Evolutionary conservation across 2,797 vertebrate species (phyloP).

Genomic region (Syngnathus rostellatus): DNA sequence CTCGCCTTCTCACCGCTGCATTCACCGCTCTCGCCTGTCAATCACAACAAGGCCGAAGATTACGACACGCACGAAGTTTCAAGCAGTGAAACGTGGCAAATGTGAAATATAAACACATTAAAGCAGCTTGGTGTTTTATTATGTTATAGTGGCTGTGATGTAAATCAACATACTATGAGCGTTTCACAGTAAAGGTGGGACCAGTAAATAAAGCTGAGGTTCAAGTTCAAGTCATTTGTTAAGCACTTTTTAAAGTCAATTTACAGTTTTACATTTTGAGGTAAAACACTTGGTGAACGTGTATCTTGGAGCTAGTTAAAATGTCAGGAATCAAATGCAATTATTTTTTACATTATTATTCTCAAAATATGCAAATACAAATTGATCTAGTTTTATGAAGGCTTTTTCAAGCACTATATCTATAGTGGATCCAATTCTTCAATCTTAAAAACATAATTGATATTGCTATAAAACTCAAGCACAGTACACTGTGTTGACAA

Average conservation of each 20-base stretch:
- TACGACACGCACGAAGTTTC: constrained; percentile 24
- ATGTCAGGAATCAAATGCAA: background rate
- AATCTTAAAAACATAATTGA: background rate
- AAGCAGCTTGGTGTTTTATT: constrained; percentile 1
- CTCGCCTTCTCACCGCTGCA: constrained; percentile 65
- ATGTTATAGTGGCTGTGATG: background rate
- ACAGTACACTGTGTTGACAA: constrained; percentile 31
- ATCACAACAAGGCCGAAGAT: constrained; percentile 37
- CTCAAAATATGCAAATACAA: background rate
- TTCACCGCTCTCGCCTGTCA: constrained; percentile 62
- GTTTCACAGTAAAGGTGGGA: background rate
- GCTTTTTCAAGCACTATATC: background rate
- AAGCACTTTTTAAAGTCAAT: background rate
- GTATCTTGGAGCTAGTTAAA: background rate
- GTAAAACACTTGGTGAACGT: background rate
- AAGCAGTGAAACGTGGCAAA: constrained; percentile 5
- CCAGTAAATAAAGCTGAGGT: background rate
- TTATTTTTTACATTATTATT: background rate
- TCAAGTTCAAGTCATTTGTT: background rate
- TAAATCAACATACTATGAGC: background rate
- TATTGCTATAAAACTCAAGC: background rate
- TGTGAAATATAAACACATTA: constrained; percentile 4
- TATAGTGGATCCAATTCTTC: background rate
- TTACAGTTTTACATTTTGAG: background rate
- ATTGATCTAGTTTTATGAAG: background rate